Conservation (phyloP, 2,797 vertebrate species). For the Jordanella pulchra region DNA sequence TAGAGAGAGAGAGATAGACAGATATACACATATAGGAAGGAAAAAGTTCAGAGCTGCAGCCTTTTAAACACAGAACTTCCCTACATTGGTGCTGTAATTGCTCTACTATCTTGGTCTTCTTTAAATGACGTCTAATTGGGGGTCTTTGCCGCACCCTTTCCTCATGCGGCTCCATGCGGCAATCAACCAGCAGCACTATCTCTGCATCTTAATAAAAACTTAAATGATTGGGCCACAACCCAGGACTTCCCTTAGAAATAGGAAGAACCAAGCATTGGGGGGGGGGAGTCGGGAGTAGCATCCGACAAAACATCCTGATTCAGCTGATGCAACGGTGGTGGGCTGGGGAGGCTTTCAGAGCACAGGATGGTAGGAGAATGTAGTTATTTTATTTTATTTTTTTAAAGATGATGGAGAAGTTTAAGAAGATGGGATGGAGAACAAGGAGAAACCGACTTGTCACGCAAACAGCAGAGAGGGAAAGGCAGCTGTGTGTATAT, state of each 20-base stretch:
- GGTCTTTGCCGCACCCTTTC: constrained; percentile 73
- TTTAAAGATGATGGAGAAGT: constrained; percentile 35
- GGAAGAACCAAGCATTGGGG: constrained; percentile 36
- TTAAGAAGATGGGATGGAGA: constrained; percentile 19
- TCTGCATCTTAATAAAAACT: constrained; percentile 76
- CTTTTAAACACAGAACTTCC: constrained; percentile 34
- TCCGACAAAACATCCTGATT: constrained; percentile 72
- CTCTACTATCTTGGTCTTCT: constrained; percentile 64
- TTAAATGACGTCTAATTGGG: constrained; percentile 71
- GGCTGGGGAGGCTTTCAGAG: constrained; percentile 39
- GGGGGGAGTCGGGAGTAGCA: constrained; percentile 1
- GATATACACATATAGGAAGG: background rate
- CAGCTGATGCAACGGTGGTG: constrained; percentile 41
- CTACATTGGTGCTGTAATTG: constrained; percentile 52
- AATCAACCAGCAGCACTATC: constrained; percentile 76
- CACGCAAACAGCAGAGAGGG: constrained; percentile 58
- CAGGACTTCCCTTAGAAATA: constrained; percentile 66
- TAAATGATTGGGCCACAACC: constrained; percentile 73
- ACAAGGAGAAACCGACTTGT: constrained; percentile 51
- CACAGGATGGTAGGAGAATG: constrained; percentile 57
- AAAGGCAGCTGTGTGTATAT: constrained; percentile 28
- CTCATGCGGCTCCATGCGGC: constrained; percentile 64
- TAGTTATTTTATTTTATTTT: constrained; percentile 48
- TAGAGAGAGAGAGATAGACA: constrained; percentile 33
- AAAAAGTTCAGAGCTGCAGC: constrained; percentile 10